These are phyloP conservation scores for Arenicola marina DNA, from an alignment of 2,888 invertebrate species.

Conservation along the genomic window DNA sequence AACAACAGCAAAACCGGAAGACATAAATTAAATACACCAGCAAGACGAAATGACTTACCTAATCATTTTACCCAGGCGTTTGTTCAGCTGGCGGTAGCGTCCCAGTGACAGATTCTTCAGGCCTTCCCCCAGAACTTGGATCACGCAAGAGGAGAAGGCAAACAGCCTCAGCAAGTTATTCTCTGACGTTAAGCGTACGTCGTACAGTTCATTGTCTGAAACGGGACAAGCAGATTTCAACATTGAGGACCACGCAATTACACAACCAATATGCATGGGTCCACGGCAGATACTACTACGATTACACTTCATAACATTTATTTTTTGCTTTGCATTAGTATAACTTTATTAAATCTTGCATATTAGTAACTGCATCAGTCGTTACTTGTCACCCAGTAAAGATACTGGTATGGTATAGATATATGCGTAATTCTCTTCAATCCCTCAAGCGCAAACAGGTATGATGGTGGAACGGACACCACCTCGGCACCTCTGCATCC, in stretches of 20 bases:
- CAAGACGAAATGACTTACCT: slow-evolving; percentile 1
- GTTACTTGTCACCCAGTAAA: not conserved
- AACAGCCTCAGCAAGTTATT: slow-evolving; percentile 71
- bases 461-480: no score
- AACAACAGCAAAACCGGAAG: not conserved
- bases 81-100: slow-evolving; percentile 72
- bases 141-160: slow-evolving; percentile 72
- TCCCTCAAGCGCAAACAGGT: no score
- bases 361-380: no score
- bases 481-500: no score
- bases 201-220: slow-evolving; percentile 13
- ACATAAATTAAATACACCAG: not conserved
- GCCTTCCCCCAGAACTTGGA: slow-evolving; percentile 71
- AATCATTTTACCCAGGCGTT: slow-evolving; percentile 56
- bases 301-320: not conserved
- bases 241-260: no score
- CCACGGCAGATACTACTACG: not conserved
- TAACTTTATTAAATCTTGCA: not conserved
- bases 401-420: not conserved
- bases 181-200: slow-evolving; percentile 63
- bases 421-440: no score
- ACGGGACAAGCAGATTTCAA: not conserved
- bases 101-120: slow-evolving; percentile 70
- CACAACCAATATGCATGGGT: not conserved
- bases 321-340: not conserved